Conservation (phyloP, 2,888 invertebrate genomes). For the Atethmia centrago region DNA sequence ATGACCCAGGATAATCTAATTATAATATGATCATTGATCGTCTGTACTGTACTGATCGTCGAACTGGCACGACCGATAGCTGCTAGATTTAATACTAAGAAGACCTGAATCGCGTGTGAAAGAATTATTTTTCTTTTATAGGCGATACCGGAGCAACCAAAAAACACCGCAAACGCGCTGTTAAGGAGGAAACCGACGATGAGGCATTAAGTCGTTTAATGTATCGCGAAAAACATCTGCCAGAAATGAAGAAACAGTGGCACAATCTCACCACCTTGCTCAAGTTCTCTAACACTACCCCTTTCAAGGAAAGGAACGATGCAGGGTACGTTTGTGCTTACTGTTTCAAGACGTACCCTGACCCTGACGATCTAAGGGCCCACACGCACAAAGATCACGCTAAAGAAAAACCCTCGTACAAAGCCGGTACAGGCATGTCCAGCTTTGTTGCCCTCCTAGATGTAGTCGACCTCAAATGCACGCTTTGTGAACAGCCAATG, state of each 20-base stretch:
- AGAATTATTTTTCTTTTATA: conserved; percentile 88
- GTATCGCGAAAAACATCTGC: conserved; percentile 78
- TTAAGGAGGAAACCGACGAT: conserved; percentile 78
- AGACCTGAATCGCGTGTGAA: conserved; percentile 79
- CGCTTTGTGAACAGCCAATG: conserved; percentile 78
- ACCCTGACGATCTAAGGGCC: conserved; percentile 76
- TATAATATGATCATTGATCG: neutral
- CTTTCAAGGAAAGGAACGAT: conserved; percentile 86
- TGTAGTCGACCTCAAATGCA: conserved; percentile 85
- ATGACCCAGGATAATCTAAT: neutral
- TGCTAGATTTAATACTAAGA: conserved; percentile 66
- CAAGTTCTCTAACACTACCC: conserved; percentile 84
- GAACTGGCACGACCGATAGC: conserved; percentile 11
- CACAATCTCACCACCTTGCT: conserved; percentile 85
- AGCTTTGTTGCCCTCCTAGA: conserved; percentile 86
- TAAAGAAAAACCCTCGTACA: conserved; percentile 83
- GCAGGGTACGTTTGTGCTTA: conserved; percentile 87
- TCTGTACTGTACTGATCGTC: no score
- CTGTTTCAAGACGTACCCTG: conserved; percentile 84
- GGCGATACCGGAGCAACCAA: conserved; percentile 83
- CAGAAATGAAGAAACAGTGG: conserved; percentile 86
- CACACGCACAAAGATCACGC: conserved; percentile 83
- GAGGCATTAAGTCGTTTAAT: conserved; percentile 71
- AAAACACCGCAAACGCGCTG: conserved; percentile 79
- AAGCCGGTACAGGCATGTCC: conserved; percentile 82